Conservation (phyloP, 1,140 invertebrate genomes). For the Drosophila asahinai region DNA sequence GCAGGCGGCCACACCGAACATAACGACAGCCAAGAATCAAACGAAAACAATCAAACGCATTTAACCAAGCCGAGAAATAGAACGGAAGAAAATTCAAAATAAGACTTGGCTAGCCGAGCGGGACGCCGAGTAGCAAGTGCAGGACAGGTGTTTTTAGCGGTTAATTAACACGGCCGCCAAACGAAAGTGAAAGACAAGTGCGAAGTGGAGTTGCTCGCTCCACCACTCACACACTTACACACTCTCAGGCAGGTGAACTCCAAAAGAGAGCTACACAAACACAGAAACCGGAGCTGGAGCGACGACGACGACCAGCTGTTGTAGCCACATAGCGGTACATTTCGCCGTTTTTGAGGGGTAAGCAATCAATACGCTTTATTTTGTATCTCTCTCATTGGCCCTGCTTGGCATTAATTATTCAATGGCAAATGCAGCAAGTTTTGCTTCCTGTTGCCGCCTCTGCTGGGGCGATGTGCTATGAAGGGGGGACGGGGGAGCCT, state of each 20-base stretch:
- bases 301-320: constrained; percentile 19
- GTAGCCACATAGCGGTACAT: constrained; percentile 12
- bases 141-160: background rate
- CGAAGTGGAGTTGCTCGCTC: background rate
- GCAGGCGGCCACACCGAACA: constrained; percentile 1
- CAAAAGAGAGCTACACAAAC: constrained; percentile 13
- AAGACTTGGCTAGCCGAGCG: constrained; percentile 8
- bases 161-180: background rate
- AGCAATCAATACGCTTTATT: constrained; percentile 21
- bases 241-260: background rate
- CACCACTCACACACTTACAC: background rate
- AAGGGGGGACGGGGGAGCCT: background rate
- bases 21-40: constrained; percentile 24
- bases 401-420: constrained; percentile 11
- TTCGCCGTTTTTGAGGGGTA: constrained; percentile 5
- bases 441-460: constrained; percentile 15
- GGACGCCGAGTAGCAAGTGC: background rate
- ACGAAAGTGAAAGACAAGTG: constrained; percentile 15
- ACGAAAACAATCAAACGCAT: constrained; percentile 22
- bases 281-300: constrained; percentile 7
- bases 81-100: constrained; percentile 14
- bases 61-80: constrained; percentile 15
- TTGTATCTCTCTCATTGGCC: constrained; percentile 4
- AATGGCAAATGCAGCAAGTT: constrained; percentile 21
- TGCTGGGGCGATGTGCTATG: background rate